Percentiles rank a stretch among this genome's conserved stretches.
Conservation (phyloP, 2,797 vertebrate genomes). For the Choloepus didactylus region DNA sequence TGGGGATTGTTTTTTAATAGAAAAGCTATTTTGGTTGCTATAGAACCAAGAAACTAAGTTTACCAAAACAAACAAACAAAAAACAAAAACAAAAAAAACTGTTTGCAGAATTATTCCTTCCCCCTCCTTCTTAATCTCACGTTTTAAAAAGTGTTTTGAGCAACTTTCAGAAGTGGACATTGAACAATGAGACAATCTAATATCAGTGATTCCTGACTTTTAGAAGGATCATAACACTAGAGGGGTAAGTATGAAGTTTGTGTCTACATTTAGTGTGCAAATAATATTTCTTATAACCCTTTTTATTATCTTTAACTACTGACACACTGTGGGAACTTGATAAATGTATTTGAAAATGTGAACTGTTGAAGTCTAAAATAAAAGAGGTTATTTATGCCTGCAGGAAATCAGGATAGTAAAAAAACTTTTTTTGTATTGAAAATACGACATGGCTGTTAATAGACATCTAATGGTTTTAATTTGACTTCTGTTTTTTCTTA, state of each 20-base stretch:
- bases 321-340: background rate
- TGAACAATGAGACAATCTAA: background rate
- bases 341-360: conserved; percentile 9
- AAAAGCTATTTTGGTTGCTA: background rate
- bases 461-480: background rate
- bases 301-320: background rate
- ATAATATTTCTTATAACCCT: background rate
- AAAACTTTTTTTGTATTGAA: background rate
- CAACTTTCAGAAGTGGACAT: background rate
- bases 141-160: conserved; percentile 5
- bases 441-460: background rate
- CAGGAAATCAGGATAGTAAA: background rate
- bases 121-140: background rate
- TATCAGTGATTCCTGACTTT: background rate
- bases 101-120: background rate
- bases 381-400: background rate
- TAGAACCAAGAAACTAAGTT: conserved; percentile 20
- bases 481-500: background rate
- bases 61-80: background rate
- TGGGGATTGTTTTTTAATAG: background rate
- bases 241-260: background rate
- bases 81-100: background rate
- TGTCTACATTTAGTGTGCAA: background rate
- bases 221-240: background rate
- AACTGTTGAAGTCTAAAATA: background rate